Percentiles rank a stretch among this genome's conserved stretches.
phyloP scores from a whole-genome alignment of 2,888 invertebrate genomes.

The Agrilus biguttatus region DNA sequence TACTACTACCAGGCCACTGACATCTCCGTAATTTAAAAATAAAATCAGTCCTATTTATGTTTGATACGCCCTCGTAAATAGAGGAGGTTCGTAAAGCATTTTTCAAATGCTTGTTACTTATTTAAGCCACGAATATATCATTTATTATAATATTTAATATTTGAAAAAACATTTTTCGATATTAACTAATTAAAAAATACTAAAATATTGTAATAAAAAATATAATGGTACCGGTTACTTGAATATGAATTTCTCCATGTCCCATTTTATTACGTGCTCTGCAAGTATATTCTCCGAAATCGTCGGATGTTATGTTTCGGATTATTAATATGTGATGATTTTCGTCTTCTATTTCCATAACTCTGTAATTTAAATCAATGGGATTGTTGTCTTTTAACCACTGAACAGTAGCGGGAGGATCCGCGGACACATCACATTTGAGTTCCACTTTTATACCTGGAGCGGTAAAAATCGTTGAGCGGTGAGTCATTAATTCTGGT shows the following conservation, averaged over 20 bases:
- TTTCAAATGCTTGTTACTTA: too few species aligned
- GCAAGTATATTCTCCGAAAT: conserved; percentile 69
- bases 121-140: too few species aligned
- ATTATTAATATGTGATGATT: conserved; percentile 52
- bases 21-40: too few species aligned
- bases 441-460: conserved; percentile 54
- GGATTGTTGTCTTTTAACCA: conserved; percentile 53
- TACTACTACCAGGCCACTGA: too few species aligned
- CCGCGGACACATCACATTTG: conserved; percentile 52
- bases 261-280: conserved; percentile 62
- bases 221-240: conserved; percentile 42
- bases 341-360: conserved; percentile 30
- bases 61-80: too few species aligned
- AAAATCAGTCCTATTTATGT: too few species aligned
- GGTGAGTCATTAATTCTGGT: conserved; percentile 51
- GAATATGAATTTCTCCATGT: conserved; percentile 52
- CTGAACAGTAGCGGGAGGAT: conserved; percentile 52
- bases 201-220: neutral
- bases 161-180: too few species aligned
- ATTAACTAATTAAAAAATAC: neutral
- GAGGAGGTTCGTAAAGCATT: too few species aligned
- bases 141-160: too few species aligned
- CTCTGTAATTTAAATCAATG: conserved; percentile 32
- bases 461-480: conserved; percentile 60
- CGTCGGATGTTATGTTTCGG: conserved; percentile 47